A percentile compares a stretch with the other conserved stretches of the same genome.
Conservation (phyloP, 2,797 vertebrate genomes). For the Dendrocincla fuliginosa region DNA sequence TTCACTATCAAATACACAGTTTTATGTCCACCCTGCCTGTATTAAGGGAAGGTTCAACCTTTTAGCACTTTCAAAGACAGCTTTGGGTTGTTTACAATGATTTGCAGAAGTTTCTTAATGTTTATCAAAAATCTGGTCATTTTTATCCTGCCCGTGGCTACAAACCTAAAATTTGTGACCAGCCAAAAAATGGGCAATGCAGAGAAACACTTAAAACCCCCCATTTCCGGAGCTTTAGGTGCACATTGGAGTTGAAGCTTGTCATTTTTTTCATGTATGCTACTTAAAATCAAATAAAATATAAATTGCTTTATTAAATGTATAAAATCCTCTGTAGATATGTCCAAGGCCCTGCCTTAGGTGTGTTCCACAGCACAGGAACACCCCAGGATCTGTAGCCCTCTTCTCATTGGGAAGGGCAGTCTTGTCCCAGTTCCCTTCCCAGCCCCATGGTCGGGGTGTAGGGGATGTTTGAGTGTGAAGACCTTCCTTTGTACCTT, state of each 20-base stretch:
- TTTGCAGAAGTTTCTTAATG: not conserved
- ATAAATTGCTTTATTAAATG: not conserved
- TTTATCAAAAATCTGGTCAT: not conserved
- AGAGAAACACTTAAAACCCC: not conserved
- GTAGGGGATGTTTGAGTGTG: not conserved
- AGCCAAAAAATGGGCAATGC: not conserved
- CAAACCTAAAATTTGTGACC: not conserved
- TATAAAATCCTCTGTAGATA: not conserved
- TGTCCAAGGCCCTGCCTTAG: not conserved
- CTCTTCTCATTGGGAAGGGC: fast-evolving
- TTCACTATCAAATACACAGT: not conserved
- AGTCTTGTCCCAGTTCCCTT: not conserved
- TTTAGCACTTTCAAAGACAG: not conserved
- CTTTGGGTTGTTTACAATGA: not conserved
- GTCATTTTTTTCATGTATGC: not conserved
- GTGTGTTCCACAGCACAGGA: fast-evolving
- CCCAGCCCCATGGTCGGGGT: not conserved
- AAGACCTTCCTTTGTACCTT: not conserved
- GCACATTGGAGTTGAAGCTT: not conserved
- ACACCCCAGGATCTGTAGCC: fast-evolving
- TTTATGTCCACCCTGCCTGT: not conserved
- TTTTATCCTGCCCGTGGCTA: not conserved
- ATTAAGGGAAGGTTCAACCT: not conserved
- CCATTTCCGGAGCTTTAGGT: not conserved
- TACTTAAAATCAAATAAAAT: not conserved